Evolutionary conservation across 2,797 vertebrate species (phyloP).

Genomic region (Vultur gryphus): DNA sequence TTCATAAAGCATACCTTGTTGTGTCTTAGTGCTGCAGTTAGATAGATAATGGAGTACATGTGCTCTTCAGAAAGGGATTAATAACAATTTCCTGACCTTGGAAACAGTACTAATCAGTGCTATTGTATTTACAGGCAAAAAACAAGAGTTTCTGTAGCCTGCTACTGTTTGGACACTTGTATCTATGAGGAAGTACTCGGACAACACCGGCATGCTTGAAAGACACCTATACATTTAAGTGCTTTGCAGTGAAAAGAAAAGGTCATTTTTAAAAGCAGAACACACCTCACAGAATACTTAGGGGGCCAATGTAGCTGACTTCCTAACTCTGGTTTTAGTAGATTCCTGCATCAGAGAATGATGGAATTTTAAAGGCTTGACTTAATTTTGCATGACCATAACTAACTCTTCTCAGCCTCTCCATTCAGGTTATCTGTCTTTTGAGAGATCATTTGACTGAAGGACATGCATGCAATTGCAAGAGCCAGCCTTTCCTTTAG

Average conservation of each 20-base stretch:
- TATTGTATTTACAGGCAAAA: background rate
- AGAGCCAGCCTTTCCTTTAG: background rate
- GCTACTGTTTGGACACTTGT: background rate
- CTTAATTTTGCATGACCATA: background rate
- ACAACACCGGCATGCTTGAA: background rate
- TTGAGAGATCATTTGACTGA: background rate
- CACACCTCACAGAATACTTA: background rate
- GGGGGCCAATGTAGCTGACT: background rate
- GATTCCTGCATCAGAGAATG: background rate
- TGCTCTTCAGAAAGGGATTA: background rate
- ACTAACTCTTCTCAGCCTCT: background rate
- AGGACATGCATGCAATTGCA: background rate
- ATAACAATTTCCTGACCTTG: background rate
- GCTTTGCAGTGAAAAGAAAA: background rate
- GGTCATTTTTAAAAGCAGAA: background rate
- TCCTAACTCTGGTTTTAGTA: background rate
- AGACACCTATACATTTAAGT: background rate
- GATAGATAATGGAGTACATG: background rate
- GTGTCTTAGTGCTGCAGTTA: background rate
- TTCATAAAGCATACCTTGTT: background rate
- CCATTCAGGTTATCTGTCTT: background rate
- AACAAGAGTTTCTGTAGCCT: background rate
- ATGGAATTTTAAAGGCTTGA: background rate
- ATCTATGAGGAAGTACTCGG: background rate
- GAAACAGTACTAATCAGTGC: background rate